A percentile compares a stretch with the other conserved stretches of the same genome.
Conservation (phyloP, 2,797 vertebrate species). For the Alca torda region DNA sequence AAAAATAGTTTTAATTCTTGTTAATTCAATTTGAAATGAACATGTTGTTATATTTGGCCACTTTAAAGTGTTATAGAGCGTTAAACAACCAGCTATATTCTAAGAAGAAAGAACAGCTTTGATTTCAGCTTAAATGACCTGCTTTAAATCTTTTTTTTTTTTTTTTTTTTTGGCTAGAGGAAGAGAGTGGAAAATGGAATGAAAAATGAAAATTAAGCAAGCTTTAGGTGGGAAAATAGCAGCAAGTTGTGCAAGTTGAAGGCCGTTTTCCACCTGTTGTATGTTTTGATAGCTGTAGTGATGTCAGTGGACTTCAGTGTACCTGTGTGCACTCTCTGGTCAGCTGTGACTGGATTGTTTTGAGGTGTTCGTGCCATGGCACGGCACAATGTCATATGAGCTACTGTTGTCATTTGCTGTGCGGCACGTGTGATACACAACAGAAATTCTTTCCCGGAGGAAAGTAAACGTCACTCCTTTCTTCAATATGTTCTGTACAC, state of each 20-base stretch:
- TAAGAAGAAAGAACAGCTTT: background rate
- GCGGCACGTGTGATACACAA: fast-evolving
- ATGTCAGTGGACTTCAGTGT: background rate
- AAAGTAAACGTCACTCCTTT: background rate
- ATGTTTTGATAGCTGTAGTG: background rate
- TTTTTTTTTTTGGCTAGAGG: background rate
- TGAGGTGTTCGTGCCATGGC: background rate
- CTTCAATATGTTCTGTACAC: background rate
- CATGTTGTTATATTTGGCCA: background rate
- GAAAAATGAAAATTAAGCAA: background rate
- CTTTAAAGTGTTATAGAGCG: background rate
- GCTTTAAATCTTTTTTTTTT: background rate
- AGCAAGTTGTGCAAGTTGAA: background rate
- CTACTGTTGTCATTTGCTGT: background rate
- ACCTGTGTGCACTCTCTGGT: background rate
- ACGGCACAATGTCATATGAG: background rate
- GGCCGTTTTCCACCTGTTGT: background rate
- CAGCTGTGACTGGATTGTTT: background rate
- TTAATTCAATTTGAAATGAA: background rate
- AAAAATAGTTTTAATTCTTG: background rate
- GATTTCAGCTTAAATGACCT: background rate
- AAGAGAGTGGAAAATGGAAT: background rate
- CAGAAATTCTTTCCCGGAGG: background rate
- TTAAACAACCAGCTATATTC: background rate
- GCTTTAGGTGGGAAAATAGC: background rate